These are phyloP conservation scores for Smutsia temminckii DNA, from an alignment of 2,797 vertebrate species.

Conservation along the genomic window DNA sequence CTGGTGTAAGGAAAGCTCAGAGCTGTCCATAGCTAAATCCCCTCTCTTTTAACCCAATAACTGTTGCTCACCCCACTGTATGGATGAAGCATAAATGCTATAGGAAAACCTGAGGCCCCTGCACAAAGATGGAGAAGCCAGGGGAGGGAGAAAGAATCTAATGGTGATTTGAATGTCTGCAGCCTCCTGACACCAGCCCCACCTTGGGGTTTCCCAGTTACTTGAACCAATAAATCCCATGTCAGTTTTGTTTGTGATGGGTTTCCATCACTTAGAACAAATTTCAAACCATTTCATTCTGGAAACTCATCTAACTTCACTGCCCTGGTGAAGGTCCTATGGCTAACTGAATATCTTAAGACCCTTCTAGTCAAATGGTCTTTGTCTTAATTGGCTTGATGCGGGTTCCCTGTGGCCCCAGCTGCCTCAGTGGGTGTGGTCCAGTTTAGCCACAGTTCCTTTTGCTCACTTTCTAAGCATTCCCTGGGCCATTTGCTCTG, in stretches of 20 bases:
- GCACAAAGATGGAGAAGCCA: not conserved
- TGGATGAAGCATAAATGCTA: not conserved
- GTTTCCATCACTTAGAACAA: not conserved
- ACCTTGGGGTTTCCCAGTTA: not conserved
- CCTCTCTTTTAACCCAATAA: not conserved
- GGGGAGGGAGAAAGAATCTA: not conserved
- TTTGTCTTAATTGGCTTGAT: not conserved
- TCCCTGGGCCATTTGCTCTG: fast-evolving
- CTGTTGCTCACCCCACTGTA: fast-evolving
- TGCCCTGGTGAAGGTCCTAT: fast-evolving
- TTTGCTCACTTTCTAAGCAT: not conserved
- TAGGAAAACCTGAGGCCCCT: not conserved
- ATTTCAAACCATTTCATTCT: not conserved
- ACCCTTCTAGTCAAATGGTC: not conserved
- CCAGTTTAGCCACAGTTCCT: not conserved
- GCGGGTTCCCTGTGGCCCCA: not conserved
- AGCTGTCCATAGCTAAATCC: not conserved
- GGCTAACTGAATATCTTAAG: not conserved
- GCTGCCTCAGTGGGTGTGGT: not conserved
- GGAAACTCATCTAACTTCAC: not conserved
- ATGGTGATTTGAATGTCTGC: no score
- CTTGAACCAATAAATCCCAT: not conserved
- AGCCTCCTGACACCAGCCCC: not conserved
- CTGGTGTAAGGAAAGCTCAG: not conserved
- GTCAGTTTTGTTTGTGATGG: not conserved